Conservation (phyloP, 1,140 invertebrate species). For the Polyergus mexicanus region DNA sequence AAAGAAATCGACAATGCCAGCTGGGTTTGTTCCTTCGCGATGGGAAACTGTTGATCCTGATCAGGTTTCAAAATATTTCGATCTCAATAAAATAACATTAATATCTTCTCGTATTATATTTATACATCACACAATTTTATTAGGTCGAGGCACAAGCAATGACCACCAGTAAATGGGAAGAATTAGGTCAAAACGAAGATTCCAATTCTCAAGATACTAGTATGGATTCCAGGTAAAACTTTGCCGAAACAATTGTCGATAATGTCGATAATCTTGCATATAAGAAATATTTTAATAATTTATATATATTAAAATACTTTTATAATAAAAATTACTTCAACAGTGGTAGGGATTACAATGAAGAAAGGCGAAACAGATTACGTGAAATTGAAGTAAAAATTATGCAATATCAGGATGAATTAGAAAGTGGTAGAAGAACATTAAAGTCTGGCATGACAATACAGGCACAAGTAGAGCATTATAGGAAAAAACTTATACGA, state of each 20-base stretch:
- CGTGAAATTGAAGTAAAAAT: slow-evolving; percentile 98
- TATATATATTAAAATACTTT: slow-evolving; percentile 2
- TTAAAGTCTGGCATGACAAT: slow-evolving; percentile 93
- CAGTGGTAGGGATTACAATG: slow-evolving; percentile 87
- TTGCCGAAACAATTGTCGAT: background rate
- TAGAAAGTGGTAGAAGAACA: slow-evolving; percentile 94
- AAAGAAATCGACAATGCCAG: slow-evolving; percentile 85
- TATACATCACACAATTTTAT: background rate
- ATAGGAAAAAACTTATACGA: slow-evolving; percentile 95
- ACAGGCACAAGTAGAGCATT: slow-evolving; percentile 95
- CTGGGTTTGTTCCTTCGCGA: slow-evolving; percentile 94
- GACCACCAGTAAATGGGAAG: slow-evolving; percentile 96
- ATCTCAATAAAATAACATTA: background rate
- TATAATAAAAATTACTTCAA: slow-evolving; percentile 54
- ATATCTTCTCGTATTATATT: background rate
- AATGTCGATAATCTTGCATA: background rate
- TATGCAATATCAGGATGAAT: slow-evolving; percentile 98
- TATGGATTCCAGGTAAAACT: slow-evolving; percentile 83
- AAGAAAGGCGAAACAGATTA: slow-evolving; percentile 93
- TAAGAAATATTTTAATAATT: background rate
- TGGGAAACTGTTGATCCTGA: slow-evolving; percentile 98
- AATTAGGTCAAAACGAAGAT: slow-evolving; percentile 88
- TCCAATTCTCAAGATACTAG: slow-evolving; percentile 85
- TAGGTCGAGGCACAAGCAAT: slow-evolving; percentile 94
- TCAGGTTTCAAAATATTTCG: slow-evolving; percentile 85